Evolutionary conservation across 2,113 vertebrate genomes (phyloP), one percentile per base, ranked within the genome.

Genomic region (Scophthalmus maximus): DNA sequence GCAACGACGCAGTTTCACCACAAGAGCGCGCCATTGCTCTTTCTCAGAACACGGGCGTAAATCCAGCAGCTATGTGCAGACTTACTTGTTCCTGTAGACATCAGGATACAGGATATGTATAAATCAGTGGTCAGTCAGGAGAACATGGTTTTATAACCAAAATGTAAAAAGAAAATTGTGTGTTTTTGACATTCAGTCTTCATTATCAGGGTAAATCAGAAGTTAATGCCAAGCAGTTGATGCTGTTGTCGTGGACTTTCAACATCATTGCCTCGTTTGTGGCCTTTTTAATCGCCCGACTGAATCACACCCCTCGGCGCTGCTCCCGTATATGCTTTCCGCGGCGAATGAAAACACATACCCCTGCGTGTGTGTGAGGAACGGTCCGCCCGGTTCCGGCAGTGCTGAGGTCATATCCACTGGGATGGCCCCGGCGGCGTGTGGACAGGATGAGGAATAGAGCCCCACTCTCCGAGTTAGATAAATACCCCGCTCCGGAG

Each of bases 401-500:
- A 88, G 40, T 89, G 90, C 88, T 93, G 91, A 92, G 92, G 88
- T 94, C 92, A 93, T 89, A 82, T 93, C 92, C 87, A 88, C 4
- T 77, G 91, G 91, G 92, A 93, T 64, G 89, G 76, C 65, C 68
- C 5, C 7, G 26, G 78, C 27, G 38, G 20, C 76, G 82, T 79
- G 83, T 11, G 70, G 89, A 89, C 89, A 92, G 89, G 88, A 92
- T 92, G 89, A 93, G 77, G 77, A 89, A 92, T 91, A 92, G 88
- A 83, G 83, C 84, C 85, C 82, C 69, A 86, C 77, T 86, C 90
- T 86, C 75, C 84, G 88, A 92, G 88, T 87, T 91, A 92, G 92
- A 93, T 91, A 90, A 94, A 94, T 90, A 87, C 86, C 84, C 90
- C 82, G 78, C 68, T 82, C 63, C 10, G 46, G 85, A 91, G 83